Evolutionary conservation across 2,113 vertebrate species (phyloP).

Genomic region (Lichenostomus cassidix): DNA sequence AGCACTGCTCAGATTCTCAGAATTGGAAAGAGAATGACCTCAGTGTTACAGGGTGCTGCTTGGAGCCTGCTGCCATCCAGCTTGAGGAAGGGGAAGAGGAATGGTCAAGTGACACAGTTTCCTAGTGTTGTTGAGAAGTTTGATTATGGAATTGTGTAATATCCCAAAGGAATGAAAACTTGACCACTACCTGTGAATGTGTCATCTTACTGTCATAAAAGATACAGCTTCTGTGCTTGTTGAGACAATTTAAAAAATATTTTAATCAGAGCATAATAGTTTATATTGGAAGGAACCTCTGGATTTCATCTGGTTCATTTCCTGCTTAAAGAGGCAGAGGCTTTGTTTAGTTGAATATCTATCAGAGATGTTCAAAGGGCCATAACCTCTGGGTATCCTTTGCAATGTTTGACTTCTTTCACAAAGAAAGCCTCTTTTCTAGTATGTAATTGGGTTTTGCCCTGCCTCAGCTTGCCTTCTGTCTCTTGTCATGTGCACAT

Average conservation of each 20-base stretch:
- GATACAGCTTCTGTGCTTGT: background rate
- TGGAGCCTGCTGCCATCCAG: background rate
- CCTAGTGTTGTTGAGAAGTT: background rate
- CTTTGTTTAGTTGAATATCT: background rate
- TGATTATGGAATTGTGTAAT: background rate
- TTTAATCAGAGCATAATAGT: background rate
- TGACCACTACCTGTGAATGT: background rate
- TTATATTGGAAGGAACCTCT: background rate
- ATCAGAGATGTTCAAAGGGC: background rate
- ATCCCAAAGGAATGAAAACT: background rate
- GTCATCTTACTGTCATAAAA: background rate
- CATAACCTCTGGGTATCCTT: background rate
- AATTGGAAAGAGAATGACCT: background rate
- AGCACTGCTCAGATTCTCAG: background rate
- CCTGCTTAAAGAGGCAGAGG: background rate
- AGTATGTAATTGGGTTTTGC: background rate
- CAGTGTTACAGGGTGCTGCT: background rate
- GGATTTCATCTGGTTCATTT: background rate
- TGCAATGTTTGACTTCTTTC: background rate
- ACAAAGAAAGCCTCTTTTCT: background rate
- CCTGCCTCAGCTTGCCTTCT: background rate
- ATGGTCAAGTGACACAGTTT: background rate
- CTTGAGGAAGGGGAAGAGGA: background rate
- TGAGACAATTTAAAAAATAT: background rate
- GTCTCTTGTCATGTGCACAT: background rate